Evolutionary conservation across 2,888 invertebrate genomes (phyloP).

Genomic region (Galerucella calmariensis): DNA sequence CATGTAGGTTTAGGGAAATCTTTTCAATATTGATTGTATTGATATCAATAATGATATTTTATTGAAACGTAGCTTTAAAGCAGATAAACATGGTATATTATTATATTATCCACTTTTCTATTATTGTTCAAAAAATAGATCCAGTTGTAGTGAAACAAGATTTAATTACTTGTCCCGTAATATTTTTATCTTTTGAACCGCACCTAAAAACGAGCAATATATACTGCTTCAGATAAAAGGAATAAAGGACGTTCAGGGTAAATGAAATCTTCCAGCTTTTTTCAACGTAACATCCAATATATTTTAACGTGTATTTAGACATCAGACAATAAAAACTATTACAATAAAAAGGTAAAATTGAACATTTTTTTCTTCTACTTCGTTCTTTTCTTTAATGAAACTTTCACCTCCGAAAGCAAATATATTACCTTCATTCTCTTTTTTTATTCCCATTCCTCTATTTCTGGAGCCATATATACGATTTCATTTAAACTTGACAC

Average conservation of each 20-base stretch:
- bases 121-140: no score
- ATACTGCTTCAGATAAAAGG: not conserved
- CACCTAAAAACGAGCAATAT: not conserved
- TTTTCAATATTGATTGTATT: slow-evolving; percentile 19
- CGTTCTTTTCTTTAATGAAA: slow-evolving; percentile 28
- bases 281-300: not conserved
- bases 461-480: slow-evolving; percentile 25
- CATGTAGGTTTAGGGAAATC: slow-evolving; percentile 10
- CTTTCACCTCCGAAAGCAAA: slow-evolving; percentile 28
- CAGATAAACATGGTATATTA: no score
- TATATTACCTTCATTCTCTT: slow-evolving; percentile 30
- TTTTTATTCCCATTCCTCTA: slow-evolving; percentile 19
- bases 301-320: slow-evolving; percentile 9
- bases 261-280: not conserved
- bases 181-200: no score
- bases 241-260: not conserved
- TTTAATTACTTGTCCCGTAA: no score
- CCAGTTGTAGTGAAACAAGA: no score
- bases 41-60: not conserved
- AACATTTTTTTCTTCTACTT: slow-evolving; percentile 9
- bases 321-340: slow-evolving; percentile 25
- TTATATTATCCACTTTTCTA: no score
- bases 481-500: slow-evolving; percentile 45
- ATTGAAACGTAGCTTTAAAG: no score
- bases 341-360: slow-evolving; percentile 29